These are phyloP conservation scores for Latrodectus geometricus DNA, from an alignment of 1,140 invertebrate genomes.

Conservation along the genomic window DNA sequence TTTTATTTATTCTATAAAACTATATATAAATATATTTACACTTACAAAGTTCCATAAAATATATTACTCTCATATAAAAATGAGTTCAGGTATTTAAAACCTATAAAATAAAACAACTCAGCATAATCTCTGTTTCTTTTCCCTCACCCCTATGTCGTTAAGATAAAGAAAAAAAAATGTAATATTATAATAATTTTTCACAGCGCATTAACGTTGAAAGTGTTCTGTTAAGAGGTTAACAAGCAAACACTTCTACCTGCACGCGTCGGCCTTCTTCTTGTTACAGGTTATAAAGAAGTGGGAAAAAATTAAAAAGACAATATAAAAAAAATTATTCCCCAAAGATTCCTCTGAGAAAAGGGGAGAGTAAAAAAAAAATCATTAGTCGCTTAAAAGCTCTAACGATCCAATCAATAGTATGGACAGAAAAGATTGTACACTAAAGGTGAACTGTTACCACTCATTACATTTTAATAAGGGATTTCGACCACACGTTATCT, in stretches of 20 bases:
- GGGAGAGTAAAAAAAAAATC: constrained; percentile 1
- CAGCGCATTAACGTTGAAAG: constrained; percentile 17
- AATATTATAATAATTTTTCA: constrained; percentile 4
- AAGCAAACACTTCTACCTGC: constrained; percentile 1
- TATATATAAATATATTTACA: too few relatives aligned
- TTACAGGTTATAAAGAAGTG: neutral
- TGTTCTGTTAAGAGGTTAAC: constrained; percentile 36
- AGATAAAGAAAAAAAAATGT: neutral
- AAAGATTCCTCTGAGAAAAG: neutral
- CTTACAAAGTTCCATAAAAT: too few relatives aligned
- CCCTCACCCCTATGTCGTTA: neutral
- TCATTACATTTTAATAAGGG: constrained; percentile 50
- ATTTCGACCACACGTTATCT: constrained; percentile 33
- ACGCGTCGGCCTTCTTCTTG: constrained; percentile 9
- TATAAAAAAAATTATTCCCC: neutral
- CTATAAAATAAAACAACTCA: too few relatives aligned
- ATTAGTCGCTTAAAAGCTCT: constrained; percentile 5
- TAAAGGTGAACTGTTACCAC: constrained; percentile 3
- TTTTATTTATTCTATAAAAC: too few relatives aligned
- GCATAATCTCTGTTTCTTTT: neutral
- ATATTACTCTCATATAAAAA: too few relatives aligned
- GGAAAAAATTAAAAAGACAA: neutral
- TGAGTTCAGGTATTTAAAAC: too few relatives aligned
- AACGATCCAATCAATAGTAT: constrained; percentile 44
- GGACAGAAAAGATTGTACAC: constrained; percentile 22